Evolutionary conservation across 1,140 invertebrate species (phyloP).

Genomic region (Manduca sexta): DNA sequence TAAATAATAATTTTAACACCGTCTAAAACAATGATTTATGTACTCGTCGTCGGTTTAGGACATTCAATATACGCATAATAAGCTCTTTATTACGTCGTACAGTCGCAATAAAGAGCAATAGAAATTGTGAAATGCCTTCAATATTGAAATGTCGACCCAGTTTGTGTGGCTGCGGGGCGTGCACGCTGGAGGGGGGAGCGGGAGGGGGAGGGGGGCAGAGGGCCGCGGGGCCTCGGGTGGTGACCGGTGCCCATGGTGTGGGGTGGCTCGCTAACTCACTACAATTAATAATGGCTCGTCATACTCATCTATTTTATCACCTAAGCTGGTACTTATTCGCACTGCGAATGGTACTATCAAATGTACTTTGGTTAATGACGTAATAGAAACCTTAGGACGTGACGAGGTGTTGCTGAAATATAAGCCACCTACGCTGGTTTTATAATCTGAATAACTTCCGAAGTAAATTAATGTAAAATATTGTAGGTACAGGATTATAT

Average conservation of each 20-base stretch:
- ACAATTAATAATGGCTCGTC: conserved; percentile 49
- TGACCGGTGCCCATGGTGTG: neutral
- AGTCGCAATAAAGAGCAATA: conserved; percentile 50
- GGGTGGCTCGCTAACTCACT: conserved; percentile 15
- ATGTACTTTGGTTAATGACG: no score
- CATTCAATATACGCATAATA: conserved; percentile 45
- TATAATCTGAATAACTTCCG: no score
- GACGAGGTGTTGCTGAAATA: no score
- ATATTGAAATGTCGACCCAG: conserved; percentile 65
- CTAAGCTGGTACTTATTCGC: neutral
- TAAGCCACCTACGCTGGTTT: no score
- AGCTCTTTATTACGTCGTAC: conserved; percentile 56
- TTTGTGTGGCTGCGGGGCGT: conserved; percentile 32
- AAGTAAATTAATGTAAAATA: no score
- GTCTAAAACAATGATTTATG: no score
- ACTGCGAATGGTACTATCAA: neutral
- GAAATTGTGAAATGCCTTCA: conserved; percentile 63
- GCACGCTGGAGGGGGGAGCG: conserved; percentile 6
- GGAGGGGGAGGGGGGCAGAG: neutral
- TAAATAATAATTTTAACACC: no score
- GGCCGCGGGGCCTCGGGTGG: neutral
- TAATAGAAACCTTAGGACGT: no score
- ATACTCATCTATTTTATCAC: conserved; percentile 32
- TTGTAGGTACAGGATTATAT: no score
- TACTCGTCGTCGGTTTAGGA: conserved; percentile 20